phyloP scores from a whole-genome alignment of 1,140 invertebrate species.

The Drosophila sp. region DNA sequence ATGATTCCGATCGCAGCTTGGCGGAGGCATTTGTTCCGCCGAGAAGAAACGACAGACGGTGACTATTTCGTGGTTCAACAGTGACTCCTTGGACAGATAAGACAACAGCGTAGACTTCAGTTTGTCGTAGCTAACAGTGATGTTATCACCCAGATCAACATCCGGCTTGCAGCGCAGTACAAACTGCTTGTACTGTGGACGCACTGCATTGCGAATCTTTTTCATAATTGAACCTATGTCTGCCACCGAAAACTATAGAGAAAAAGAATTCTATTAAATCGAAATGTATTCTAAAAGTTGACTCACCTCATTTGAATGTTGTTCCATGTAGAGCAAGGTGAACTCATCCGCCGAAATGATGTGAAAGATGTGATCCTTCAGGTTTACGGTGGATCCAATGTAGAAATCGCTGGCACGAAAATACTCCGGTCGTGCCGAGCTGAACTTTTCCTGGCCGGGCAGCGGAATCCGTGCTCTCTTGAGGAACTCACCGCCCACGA shows the following conservation, averaged over 20 bases:
- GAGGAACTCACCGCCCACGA: slow-evolving; percentile 89
- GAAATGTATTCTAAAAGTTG: not conserved
- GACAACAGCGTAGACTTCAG: slow-evolving; percentile 87
- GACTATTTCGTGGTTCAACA: slow-evolving; percentile 91
- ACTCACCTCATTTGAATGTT: slow-evolving; percentile 89
- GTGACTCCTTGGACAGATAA: slow-evolving; percentile 87
- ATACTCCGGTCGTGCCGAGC: slow-evolving; percentile 88
- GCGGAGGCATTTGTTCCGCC: slow-evolving; percentile 84
- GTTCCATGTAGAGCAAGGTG: slow-evolving; percentile 94
- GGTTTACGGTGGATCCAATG: slow-evolving; percentile 90
- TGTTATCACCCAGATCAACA: slow-evolving; percentile 57
- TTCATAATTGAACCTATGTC: slow-evolving; percentile 89
- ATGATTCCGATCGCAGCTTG: slow-evolving; percentile 84
- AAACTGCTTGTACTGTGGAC: slow-evolving; percentile 90
- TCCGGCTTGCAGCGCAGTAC: slow-evolving; percentile 88
- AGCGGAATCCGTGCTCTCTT: slow-evolving; percentile 89
- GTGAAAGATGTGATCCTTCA: slow-evolving; percentile 92
- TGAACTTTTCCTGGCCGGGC: slow-evolving; percentile 90
- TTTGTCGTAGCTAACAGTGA: slow-evolving; percentile 84
- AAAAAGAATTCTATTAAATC: not conserved
- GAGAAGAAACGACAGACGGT: slow-evolving; percentile 89
- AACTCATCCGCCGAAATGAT: slow-evolving; percentile 94
- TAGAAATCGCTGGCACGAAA: slow-evolving; percentile 92
- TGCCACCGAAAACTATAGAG: slow-evolving; percentile 88
- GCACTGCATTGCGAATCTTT: slow-evolving; percentile 88